Conservation (phyloP, 2,888 invertebrate genomes). For the Nysson spinosus region DNA sequence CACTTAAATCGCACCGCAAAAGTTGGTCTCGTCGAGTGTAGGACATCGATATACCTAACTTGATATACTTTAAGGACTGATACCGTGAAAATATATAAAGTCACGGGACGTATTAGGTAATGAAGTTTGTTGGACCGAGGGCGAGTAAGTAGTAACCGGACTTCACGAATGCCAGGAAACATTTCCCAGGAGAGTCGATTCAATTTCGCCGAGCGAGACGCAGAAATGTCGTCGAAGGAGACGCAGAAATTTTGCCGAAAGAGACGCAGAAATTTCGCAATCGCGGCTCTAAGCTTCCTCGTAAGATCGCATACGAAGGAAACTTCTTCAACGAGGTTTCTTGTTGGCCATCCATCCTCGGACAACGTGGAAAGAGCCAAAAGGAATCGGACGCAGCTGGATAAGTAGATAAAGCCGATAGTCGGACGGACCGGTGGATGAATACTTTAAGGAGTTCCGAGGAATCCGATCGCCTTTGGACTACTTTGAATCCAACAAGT, state of each 20-base stretch:
- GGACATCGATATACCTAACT: too few relatives aligned
- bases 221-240: constrained; percentile 67
- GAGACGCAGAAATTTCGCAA: constrained; percentile 66
- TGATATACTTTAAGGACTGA: too few relatives aligned
- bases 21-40: too few relatives aligned
- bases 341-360: constrained; percentile 59
- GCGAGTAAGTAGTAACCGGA: constrained; percentile 35
- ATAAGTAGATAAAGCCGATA: too few relatives aligned
- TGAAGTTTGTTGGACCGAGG: constrained; percentile 49
- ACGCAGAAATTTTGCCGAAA: constrained; percentile 70
- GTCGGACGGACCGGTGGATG: too few relatives aligned
- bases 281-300: constrained; percentile 51
- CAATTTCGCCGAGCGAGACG: constrained; percentile 69
- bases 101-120: constrained; percentile 47
- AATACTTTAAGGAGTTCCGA: too few relatives aligned
- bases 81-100: too few relatives aligned
- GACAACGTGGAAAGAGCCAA: constrained; percentile 15
- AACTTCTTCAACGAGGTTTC: constrained; percentile 63
- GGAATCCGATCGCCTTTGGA: too few relatives aligned
- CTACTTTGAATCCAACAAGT: too few relatives aligned
- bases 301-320: constrained; percentile 58
- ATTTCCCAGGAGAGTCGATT: constrained; percentile 71
- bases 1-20: too few relatives aligned
- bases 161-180: constrained; percentile 58
- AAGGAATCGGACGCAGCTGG: constrained; percentile 11